Percentiles rank a stretch among this genome's conserved stretches.
These are phyloP conservation scores for Hypomesus transpacificus DNA, from an alignment of 2,113 vertebrate species.

Conservation along the genomic window DNA sequence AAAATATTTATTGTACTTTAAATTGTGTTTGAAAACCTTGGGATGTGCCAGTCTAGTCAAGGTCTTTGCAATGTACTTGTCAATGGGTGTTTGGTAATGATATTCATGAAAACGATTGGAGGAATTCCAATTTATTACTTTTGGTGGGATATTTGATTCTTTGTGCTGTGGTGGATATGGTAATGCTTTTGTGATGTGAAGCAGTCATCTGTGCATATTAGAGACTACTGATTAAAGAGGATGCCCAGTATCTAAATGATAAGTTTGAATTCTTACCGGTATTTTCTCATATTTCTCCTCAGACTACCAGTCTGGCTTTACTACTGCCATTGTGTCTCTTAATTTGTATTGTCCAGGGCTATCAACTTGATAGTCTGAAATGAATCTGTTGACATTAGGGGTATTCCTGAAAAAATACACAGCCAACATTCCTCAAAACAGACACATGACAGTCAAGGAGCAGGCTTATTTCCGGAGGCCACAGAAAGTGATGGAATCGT, in stretches of 20 bases:
- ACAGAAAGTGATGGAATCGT: constrained; percentile 36
- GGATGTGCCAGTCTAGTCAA: constrained; percentile 22
- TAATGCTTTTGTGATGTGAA: constrained; percentile 40
- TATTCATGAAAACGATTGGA: constrained; percentile 60
- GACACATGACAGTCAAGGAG: constrained; percentile 11
- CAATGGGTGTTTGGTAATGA: constrained; percentile 47
- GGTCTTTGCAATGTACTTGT: constrained; percentile 29
- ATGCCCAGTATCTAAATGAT: constrained; percentile 29
- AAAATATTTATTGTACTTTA: constrained; percentile 2
- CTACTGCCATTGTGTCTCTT: too few relatives aligned
- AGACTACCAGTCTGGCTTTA: constrained; percentile 32
- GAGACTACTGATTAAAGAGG: constrained; percentile 31
- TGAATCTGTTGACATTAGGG: constrained; percentile 54
- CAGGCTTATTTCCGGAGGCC: constrained; percentile 20
- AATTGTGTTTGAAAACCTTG: constrained; percentile 2
- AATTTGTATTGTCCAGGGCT: constrained; percentile 42
- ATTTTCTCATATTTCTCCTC: background rate
- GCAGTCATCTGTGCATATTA: constrained; percentile 30
- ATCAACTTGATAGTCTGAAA: constrained; percentile 54
- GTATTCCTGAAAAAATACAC: constrained; percentile 11
- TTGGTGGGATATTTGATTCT: constrained; percentile 38
- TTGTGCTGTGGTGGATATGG: constrained; percentile 41
- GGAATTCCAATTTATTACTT: constrained; percentile 42
- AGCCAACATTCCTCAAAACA: constrained; percentile 8
- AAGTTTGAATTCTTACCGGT: background rate